These are phyloP conservation scores for Protomyctophum bolini DNA, from an alignment of 2,113 vertebrate species.

Conservation along the genomic window DNA sequence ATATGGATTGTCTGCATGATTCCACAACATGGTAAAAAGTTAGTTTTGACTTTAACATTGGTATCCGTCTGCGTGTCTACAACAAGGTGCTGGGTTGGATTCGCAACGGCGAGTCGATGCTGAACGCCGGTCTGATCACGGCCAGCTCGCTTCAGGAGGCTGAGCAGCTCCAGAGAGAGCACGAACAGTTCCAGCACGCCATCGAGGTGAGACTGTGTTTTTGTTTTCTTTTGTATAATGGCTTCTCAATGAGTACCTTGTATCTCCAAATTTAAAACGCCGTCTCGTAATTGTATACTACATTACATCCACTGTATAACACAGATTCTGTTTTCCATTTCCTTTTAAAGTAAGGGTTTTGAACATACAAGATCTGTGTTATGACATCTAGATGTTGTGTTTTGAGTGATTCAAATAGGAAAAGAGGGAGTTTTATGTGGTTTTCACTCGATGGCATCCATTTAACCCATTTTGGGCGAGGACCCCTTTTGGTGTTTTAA, in stretches of 20 bases:
- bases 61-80: background rate
- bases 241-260: background rate
- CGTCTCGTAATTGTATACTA: no score
- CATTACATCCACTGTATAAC: no score
- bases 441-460: background rate
- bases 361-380: background rate
- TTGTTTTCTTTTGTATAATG: background rate
- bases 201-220: constrained; percentile 86
- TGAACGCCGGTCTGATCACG: constrained; percentile 96
- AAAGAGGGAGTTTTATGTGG: background rate
- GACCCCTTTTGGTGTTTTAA: no score
- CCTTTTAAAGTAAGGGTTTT: no score
- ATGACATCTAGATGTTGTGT: no score
- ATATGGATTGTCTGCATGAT: no score
- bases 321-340: no score
- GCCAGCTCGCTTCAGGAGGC: constrained; percentile 97
- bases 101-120: constrained; percentile 97
- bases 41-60: no score
- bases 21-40: no score
- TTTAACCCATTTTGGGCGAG: no score
- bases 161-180: constrained; percentile 95
- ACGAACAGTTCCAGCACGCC: constrained; percentile 98
- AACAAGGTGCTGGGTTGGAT: constrained; percentile 96
- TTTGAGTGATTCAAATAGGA: background rate
- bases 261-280: no score